A percentile compares a stretch with the other conserved stretches of the same genome.
Conservation (phyloP, 1,140 invertebrate species). For the Nephotettix cincticeps region DNA sequence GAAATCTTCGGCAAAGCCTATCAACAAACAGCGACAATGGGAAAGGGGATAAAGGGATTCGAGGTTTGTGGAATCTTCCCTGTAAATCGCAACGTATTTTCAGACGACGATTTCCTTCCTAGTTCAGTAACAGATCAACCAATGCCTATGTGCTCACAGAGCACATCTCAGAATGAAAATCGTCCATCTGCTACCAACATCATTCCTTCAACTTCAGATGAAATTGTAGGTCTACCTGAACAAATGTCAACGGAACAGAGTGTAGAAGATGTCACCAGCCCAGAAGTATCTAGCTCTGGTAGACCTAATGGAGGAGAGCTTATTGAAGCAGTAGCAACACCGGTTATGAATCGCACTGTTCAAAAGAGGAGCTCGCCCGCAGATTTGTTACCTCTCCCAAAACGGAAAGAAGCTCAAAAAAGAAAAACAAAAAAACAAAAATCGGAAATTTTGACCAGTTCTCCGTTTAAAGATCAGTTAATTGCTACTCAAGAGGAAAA, state of each 20-base stretch:
- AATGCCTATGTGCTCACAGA: no score
- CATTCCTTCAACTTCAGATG: no score
- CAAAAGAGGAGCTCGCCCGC: not conserved
- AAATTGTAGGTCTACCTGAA: no score
- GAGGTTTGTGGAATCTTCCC: conserved; percentile 45
- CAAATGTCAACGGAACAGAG: not conserved
- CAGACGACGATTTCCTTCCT: conserved; percentile 37
- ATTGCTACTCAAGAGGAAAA: no score
- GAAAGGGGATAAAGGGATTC: conserved; percentile 46
- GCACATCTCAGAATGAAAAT: not conserved
- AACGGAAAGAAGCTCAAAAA: not conserved
- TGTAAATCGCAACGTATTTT: conserved; percentile 44
- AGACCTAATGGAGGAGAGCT: not conserved
- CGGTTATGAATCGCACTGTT: not conserved
- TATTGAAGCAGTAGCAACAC: not conserved
- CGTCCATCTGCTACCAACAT: no score
- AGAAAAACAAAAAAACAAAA: not conserved
- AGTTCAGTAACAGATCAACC: conserved; percentile 12
- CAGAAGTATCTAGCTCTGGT: not conserved
- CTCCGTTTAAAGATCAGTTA: not conserved
- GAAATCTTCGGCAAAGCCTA: conserved; percentile 44
- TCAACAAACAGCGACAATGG: conserved; percentile 43
- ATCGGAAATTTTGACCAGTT: not conserved
- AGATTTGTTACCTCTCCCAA: not conserved
- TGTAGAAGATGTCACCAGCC: not conserved